phyloP scores from a whole-genome alignment of 2,888 invertebrate species.

The Tipula confusa region DNA sequence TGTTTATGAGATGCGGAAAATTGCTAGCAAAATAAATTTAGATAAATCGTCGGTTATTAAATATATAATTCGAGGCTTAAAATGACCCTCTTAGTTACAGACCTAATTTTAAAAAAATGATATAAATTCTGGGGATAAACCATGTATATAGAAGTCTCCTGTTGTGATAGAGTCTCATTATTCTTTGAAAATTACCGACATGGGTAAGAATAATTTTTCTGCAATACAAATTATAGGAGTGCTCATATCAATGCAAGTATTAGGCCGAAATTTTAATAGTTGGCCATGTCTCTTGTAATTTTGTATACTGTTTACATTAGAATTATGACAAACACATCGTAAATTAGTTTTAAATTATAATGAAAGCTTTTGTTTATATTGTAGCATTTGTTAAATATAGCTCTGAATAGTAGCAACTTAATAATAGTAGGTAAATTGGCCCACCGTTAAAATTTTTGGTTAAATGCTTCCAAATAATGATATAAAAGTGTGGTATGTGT shows the following conservation, averaged over 20 bases:
- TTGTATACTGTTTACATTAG: no score
- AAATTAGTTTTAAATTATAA: no score
- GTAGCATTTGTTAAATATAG: no score
- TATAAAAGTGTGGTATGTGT: not conserved
- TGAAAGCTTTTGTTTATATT: no score
- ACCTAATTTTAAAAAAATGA: not conserved
- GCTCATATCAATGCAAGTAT: not conserved
- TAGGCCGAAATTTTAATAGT: not conserved
- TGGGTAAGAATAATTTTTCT: not conserved
- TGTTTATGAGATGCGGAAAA: no score
- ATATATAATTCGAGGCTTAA: no score
- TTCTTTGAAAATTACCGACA: constrained; percentile 4
- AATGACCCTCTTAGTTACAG: no score
- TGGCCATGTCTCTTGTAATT: not conserved
- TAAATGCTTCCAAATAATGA: not conserved
- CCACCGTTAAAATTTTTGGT: not conserved
- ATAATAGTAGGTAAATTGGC: not conserved
- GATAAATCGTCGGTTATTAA: no score
- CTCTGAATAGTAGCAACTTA: no score
- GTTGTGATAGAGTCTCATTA: not conserved
- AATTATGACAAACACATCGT: no score
- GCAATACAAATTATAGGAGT: not conserved
- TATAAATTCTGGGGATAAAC: not conserved
- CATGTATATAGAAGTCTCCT: not conserved
- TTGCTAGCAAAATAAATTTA: no score